These are phyloP conservation scores for Pheosia tremula DNA, from an alignment of 2,888 invertebrate species.

Conservation along the genomic window DNA sequence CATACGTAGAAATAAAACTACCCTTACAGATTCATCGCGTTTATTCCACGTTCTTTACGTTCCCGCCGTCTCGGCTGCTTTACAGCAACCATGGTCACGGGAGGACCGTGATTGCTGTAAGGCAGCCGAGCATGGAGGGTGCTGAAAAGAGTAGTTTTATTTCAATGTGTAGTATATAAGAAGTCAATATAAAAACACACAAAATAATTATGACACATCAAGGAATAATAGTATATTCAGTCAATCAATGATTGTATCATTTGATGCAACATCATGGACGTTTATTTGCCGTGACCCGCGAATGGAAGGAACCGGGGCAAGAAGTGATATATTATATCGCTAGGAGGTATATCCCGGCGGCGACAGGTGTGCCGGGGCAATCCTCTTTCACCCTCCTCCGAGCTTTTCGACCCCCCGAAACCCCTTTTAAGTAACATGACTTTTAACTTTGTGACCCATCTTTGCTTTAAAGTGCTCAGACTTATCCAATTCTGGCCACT, in stretches of 20 bases:
- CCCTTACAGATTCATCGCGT: too few species aligned
- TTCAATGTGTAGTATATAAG: too few species aligned
- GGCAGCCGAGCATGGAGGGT: too few species aligned
- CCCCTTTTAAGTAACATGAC: conserved; percentile 83
- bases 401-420: conserved; percentile 74
- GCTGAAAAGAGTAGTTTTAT: too few species aligned
- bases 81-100: too few species aligned
- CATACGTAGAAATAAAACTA: too few species aligned
- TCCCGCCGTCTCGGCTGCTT: too few species aligned
- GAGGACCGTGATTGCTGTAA: too few species aligned
- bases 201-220: too few species aligned
- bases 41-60: too few species aligned
- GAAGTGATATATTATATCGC: conserved; percentile 56
- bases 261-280: conserved; percentile 23
- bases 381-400: conserved; percentile 71
- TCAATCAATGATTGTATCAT: neutral
- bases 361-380: conserved; percentile 75
- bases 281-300: conserved; percentile 29
- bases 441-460: conserved; percentile 83
- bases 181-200: too few species aligned
- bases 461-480: conserved; percentile 77
- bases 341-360: conserved; percentile 56
- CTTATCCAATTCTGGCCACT: conserved; percentile 65
- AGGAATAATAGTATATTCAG: too few species aligned
- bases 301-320: conserved; percentile 29